Evolutionary conservation across 2,797 vertebrate species (phyloP), one percentile per base, ranked within the genome.

Genomic region (Potorous gilbertii): DNA sequence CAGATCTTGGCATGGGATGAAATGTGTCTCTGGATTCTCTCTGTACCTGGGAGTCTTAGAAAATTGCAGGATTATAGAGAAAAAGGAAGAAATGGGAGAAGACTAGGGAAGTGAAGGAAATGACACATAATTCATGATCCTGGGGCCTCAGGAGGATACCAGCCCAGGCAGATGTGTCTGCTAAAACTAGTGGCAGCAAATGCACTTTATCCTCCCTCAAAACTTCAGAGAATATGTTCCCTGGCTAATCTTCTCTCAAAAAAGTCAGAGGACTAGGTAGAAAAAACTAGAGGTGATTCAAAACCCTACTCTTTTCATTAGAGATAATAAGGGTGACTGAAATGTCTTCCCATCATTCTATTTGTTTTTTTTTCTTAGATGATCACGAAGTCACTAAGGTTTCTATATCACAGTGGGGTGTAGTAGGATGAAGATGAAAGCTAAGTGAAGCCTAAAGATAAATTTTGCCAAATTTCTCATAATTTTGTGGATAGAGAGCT

Each of bases 101-200:
- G 40, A 34, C 40, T 11, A 24, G 8, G 4, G n/a, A 46, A 81
- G 18, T 56, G 55, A 5, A 56, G 14, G 55, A 56, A 21, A 81
- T 24, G 40, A 81, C 8, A 46, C 74, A 40, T 27, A 46, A 81
- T 81, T 21, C n/a, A 81, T 24, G 74, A 27, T 81, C 40, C 56
- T 96, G 10, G 27, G 34, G 16, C 21, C 9, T 87, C 24, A 27
- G 90, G 52, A 90, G 12, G 2, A 6, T 34, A 14, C 21, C 59
- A 81, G 52, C 46, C 12, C 8, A 40, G 21, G 52, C 89, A 90
- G 74, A 96, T n/a, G 40, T 93, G 90, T 94, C 29, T 46, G 18
- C 27, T 91, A 21, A 57, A 66, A 94, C 89, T 55, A 92, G 94
- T 21, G 56, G 52, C 2, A 92, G 55, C 2, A 94, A 95, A 93